phyloP scores from a whole-genome alignment of 2,797 vertebrate genomes.

The Pteronotus mesoamericanus region DNA sequence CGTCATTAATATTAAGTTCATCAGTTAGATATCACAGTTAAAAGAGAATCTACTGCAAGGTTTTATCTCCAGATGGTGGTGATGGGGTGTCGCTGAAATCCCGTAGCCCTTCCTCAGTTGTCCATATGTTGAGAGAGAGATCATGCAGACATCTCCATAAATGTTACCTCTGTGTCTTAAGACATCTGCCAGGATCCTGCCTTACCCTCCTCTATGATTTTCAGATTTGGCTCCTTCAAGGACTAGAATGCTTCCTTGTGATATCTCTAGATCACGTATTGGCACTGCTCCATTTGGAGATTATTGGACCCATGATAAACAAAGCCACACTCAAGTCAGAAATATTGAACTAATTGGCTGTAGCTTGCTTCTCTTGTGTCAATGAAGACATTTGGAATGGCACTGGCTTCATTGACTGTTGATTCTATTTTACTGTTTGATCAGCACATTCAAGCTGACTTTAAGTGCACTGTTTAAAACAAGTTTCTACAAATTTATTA shows the following conservation, averaged over 20 bases:
- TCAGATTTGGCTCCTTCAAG: slow-evolving; percentile 23
- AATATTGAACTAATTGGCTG: slow-evolving; percentile 38
- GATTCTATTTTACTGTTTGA: slow-evolving; percentile 22
- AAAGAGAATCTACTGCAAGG: slow-evolving; percentile 8
- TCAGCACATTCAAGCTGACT: slow-evolving; percentile 38
- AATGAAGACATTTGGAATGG: slow-evolving; percentile 11
- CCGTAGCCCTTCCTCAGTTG: slow-evolving; percentile 22
- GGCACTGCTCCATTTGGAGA: not conserved
- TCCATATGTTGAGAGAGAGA: slow-evolving; percentile 68
- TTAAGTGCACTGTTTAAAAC: slow-evolving; percentile 17
- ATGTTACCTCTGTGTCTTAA: slow-evolving; percentile 42
- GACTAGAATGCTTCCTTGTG: not conserved
- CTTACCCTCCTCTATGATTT: slow-evolving; percentile 25
- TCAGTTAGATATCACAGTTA: slow-evolving; percentile 35
- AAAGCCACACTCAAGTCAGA: slow-evolving; percentile 37
- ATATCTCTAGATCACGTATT: not conserved
- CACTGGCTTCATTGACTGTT: not conserved
- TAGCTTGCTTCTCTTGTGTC: not conserved
- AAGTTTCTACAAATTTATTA: slow-evolving; percentile 1
- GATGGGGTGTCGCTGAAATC: slow-evolving; percentile 62
- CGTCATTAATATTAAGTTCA: slow-evolving; percentile 57
- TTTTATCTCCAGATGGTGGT: slow-evolving; percentile 70
- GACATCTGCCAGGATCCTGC: slow-evolving; percentile 42
- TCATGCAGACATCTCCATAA: slow-evolving; percentile 52
- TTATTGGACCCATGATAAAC: not conserved